phyloP scores from a whole-genome alignment of 2,888 invertebrate species.

The Tiliacea citrago region DNA sequence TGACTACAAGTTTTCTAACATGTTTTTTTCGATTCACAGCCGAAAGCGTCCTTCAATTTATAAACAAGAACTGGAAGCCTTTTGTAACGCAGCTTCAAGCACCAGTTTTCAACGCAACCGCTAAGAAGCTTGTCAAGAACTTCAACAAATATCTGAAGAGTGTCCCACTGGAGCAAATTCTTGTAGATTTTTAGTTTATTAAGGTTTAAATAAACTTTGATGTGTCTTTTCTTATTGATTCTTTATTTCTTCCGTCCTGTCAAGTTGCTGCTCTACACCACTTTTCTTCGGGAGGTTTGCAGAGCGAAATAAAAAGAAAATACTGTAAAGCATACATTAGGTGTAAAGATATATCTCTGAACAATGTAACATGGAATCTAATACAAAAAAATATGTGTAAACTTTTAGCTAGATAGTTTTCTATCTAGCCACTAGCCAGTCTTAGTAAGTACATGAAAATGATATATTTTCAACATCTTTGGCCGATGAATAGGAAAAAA shows the following conservation, averaged over 20 bases:
- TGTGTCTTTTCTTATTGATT: neutral
- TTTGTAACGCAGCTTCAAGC: conserved; percentile 45
- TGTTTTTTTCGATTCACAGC: conserved; percentile 40
- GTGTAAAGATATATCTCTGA: too few species aligned
- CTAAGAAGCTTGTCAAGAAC: conserved; percentile 53
- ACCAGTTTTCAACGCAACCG: conserved; percentile 51
- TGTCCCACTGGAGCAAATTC: conserved; percentile 44
- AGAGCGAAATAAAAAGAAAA: too few species aligned
- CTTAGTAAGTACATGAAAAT: too few species aligned
- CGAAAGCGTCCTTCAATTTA: conserved; percentile 33
- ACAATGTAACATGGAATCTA: too few species aligned
- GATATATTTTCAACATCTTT: too few species aligned
- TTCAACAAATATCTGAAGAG: conserved; percentile 57
- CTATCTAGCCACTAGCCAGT: too few species aligned
- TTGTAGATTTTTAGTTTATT: conserved; percentile 21
- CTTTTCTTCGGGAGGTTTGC: too few species aligned
- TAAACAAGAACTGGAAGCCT: conserved; percentile 49
- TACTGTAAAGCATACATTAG: too few species aligned
- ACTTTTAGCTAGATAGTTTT: too few species aligned
- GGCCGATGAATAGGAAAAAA: neutral
- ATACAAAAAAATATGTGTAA: too few species aligned
- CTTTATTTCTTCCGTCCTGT: neutral
- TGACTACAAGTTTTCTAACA: too few species aligned
- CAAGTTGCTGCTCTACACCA: neutral
- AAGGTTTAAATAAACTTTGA: too few species aligned